These are phyloP conservation scores for Cheumatopsyche charites DNA, from an alignment of 1,140 invertebrate species.

Conservation along the genomic window DNA sequence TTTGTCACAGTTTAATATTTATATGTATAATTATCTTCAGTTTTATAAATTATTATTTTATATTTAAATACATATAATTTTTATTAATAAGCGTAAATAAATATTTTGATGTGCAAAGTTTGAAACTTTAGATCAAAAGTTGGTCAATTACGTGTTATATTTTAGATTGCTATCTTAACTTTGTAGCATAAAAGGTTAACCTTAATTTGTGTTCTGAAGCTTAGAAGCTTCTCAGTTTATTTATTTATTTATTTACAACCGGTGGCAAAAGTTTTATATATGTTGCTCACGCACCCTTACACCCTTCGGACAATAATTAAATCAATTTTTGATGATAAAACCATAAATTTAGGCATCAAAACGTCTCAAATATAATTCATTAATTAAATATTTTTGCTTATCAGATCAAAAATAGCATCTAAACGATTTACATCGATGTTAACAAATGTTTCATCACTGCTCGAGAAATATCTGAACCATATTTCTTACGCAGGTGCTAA, in stretches of 20 bases:
- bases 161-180: background rate
- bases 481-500: constrained; percentile 36
- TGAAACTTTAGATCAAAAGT: too few relatives aligned
- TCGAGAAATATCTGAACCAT: background rate
- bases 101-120: too few relatives aligned
- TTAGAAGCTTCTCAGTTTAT: background rate
- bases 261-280: background rate
- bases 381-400: background rate
- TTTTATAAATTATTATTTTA: too few relatives aligned
- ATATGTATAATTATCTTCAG: background rate
- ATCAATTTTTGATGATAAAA: constrained; percentile 7
- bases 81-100: too few relatives aligned
- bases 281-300: background rate
- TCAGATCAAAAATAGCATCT: background rate
- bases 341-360: background rate
- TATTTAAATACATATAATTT: too few relatives aligned
- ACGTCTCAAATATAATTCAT: background rate
- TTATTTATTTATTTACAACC: background rate
- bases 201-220: background rate
- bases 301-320: background rate
- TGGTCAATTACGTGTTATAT: background rate
- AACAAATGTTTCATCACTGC: background rate
- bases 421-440: background rate
- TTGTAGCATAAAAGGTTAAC: constrained; percentile 10
- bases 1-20: background rate